phyloP scores from a whole-genome alignment of 2,888 invertebrate genomes.

The Aethes cnicana region DNA sequence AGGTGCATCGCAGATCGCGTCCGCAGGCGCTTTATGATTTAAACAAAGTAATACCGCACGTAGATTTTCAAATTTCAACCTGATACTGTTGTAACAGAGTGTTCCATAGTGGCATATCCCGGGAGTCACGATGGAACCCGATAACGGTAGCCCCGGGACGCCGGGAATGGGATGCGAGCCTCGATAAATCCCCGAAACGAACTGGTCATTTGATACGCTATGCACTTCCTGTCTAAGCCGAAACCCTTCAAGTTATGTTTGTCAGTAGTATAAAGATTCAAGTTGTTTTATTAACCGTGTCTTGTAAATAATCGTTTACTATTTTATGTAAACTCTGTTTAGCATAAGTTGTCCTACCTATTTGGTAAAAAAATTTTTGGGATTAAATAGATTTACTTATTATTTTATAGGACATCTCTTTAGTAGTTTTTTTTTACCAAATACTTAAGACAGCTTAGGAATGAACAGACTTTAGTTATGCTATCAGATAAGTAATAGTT shows the following conservation, averaged over 20 bases:
- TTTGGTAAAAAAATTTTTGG: too few species aligned
- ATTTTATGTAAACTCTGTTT: too few species aligned
- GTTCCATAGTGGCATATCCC: conserved; percentile 41
- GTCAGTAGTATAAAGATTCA: too few species aligned
- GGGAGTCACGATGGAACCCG: conserved; percentile 36
- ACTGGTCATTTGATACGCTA: conserved; percentile 58
- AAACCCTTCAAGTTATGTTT: background rate
- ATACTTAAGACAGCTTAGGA: too few species aligned
- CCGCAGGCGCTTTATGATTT: conserved; percentile 21
- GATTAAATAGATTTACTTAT: too few species aligned
- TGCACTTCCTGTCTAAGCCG: conserved; percentile 36
- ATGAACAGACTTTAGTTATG: too few species aligned
- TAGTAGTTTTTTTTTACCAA: too few species aligned
- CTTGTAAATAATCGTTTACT: background rate
- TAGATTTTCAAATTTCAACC: background rate
- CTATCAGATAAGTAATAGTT: too few species aligned
- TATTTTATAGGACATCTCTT: too few species aligned
- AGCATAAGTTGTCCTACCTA: too few species aligned
- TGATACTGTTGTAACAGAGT: conserved; percentile 12
- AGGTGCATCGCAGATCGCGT: conserved; percentile 27
- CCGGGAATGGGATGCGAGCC: conserved; percentile 51
- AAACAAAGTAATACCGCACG: background rate
- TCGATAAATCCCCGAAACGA: conserved; percentile 54
- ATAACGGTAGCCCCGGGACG: conserved; percentile 57
- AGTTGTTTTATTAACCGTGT: too few species aligned